Conservation (phyloP, 64 coral and sea anemone genomes). For the Hydrozoanthus tunicans region DNA sequence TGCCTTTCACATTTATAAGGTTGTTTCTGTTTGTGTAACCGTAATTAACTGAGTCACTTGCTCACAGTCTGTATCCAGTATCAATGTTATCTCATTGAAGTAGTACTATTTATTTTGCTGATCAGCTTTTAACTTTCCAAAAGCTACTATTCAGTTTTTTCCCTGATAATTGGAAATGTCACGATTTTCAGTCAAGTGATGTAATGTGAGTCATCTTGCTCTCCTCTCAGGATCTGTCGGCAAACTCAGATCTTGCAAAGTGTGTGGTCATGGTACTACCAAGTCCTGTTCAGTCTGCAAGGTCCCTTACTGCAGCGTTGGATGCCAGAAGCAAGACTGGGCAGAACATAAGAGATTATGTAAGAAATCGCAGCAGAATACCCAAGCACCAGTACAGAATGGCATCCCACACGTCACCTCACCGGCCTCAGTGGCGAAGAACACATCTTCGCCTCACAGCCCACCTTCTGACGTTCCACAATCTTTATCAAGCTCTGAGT, state of each 20-base stretch:
- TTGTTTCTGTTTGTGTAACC: too few relatives aligned
- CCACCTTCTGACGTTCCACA: background rate
- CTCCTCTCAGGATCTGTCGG: background rate
- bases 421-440: background rate
- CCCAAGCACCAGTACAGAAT: background rate
- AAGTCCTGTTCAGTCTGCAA: constrained; percentile 88
- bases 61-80: too few relatives aligned
- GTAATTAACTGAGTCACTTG: too few relatives aligned
- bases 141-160: too few relatives aligned
- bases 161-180: too few relatives aligned
- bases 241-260: constrained; percentile 57
- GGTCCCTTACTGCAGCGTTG: constrained; percentile 85
- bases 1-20: too few relatives aligned
- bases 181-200: too few relatives aligned
- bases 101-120: too few relatives aligned
- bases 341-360: constrained; percentile 74
- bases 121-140: too few relatives aligned
- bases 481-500: background rate
- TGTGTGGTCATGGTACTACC: constrained; percentile 61
- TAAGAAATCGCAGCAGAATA: background rate
- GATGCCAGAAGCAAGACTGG: constrained; percentile 86
- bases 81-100: too few relatives aligned
- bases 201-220: background rate
- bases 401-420: background rate
- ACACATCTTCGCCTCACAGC: background rate